Percentiles rank a stretch among this genome's conserved stretches.
Conservation (phyloP, 1,140 invertebrate species). For the Cherax quadricarinatus region DNA sequence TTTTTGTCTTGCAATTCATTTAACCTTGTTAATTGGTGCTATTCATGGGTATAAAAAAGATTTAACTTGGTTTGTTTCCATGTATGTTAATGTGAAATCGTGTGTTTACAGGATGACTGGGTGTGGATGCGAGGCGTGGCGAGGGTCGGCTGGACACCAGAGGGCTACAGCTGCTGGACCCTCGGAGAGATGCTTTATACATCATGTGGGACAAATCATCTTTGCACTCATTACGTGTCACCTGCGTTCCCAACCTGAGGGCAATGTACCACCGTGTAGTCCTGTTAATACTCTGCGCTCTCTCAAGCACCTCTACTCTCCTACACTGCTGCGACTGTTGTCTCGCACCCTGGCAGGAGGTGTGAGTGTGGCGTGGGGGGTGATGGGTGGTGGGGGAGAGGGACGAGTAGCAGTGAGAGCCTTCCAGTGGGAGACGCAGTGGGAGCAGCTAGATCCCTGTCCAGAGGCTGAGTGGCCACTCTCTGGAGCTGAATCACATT, state of each 20-base stretch:
- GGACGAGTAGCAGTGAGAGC: slow-evolving; percentile 61
- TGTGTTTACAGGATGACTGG: slow-evolving; percentile 57
- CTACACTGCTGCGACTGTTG: slow-evolving; percentile 37
- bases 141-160: slow-evolving; percentile 56
- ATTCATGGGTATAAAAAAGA: too few species aligned
- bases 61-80: too few species aligned
- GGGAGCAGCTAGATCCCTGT: slow-evolving; percentile 62
- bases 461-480: slow-evolving; percentile 56
- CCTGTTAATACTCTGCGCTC: slow-evolving; percentile 54
- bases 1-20: too few species aligned
- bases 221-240: slow-evolving; percentile 68
- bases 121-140: slow-evolving; percentile 63
- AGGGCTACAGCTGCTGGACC: slow-evolving; percentile 38
- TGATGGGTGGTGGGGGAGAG: slow-evolving; percentile 62
- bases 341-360: slow-evolving; percentile 62
- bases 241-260: slow-evolving; percentile 50
- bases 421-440: slow-evolving; percentile 67
- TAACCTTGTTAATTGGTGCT: too few species aligned
- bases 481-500: slow-evolving; percentile 18
- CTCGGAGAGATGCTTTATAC: slow-evolving; percentile 60
- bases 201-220: slow-evolving; percentile 66
- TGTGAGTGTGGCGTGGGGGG: slow-evolving; percentile 56
- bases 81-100: too few species aligned
- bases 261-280: slow-evolving; percentile 49
- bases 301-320: slow-evolving; percentile 64